Conservation (phyloP, 1,140 invertebrate genomes). For the Lordiphosa mommai region DNA sequence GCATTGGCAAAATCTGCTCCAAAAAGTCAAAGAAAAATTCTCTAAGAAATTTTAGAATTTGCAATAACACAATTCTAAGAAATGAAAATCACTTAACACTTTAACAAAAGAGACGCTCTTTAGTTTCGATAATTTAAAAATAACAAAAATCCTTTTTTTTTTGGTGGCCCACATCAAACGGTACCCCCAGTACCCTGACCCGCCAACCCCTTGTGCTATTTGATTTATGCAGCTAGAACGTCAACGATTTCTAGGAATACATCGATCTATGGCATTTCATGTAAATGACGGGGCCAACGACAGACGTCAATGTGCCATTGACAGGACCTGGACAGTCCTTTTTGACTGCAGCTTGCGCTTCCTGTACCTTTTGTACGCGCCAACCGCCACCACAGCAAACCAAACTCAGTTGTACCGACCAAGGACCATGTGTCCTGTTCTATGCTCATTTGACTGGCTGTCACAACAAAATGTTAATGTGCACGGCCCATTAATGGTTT, state of each 20-base stretch:
- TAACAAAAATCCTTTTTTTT: conserved; percentile 19
- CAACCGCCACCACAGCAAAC: conserved; percentile 8
- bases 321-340: conserved; percentile 15
- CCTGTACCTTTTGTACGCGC: conserved; percentile 31
- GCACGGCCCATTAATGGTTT: conserved; percentile 63
- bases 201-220: neutral
- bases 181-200: too few species aligned
- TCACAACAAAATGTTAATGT: conserved; percentile 70
- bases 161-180: neutral
- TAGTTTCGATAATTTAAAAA: neutral
- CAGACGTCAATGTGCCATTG: conserved; percentile 33
- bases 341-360: conserved; percentile 57
- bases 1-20: too few species aligned
- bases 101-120: neutral
- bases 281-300: conserved; percentile 42
- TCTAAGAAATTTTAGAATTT: too few species aligned
- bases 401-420: too few species aligned
- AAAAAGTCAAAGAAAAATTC: too few species aligned
- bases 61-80: too few species aligned
- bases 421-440: conserved; percentile 20
- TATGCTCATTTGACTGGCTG: conserved; percentile 64
- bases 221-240: conserved; percentile 51
- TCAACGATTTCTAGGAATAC: conserved; percentile 56
- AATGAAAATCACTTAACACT: neutral
- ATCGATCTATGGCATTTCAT: conserved; percentile 57